Evolutionary conservation across 1,140 invertebrate genomes (phyloP), one percentile per base, ranked within the genome.

Genomic region (Drosophila orena): DNA sequence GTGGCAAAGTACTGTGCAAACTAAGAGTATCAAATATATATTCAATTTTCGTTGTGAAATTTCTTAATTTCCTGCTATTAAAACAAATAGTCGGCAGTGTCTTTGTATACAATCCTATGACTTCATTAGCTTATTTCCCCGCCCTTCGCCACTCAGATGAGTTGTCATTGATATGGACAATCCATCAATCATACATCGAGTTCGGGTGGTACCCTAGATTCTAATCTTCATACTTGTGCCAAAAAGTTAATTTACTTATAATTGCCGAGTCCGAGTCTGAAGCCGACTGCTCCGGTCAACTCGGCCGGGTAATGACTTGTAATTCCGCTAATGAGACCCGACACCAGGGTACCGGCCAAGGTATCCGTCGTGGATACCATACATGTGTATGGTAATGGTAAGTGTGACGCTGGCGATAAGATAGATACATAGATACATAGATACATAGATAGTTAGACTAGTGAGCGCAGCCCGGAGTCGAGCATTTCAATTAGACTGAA

Each of bases 221-320:
- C 76, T 53, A 79, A 89, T 88, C 83, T 66, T 65, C 47, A 62
- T 65, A 60, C 62, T 79, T 77, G 64, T 79, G 80, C 77, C 79
- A 89, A 84, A 81, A 89, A 74, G 80, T 91, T 91, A 91, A 91
- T 91, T 91, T 85, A 91, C 89, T 91, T 91, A 91, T 91, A 91
- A 91, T 91, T 91, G 83, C 83, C 83, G 77, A 68, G 74, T 56
- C 66, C 54, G 35, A 68, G 74, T 56, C 66, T 47, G 35, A 59
- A 50, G 40, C 44, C 46, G 64, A 57, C 42, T 65, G 46, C 22
- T 54, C 24, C 59, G 58, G 53, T 72, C 76, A 77, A 68, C 54
- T 79, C 57, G 57, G 52, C 40, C 64, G 56, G 81, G 74, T 84
- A 91, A 91, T 90, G 90, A 90, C 90, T 91, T 91, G 90, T 91